Conservation (phyloP, 2,113 vertebrate genomes). For the Gnathonemus longibarbis region DNA sequence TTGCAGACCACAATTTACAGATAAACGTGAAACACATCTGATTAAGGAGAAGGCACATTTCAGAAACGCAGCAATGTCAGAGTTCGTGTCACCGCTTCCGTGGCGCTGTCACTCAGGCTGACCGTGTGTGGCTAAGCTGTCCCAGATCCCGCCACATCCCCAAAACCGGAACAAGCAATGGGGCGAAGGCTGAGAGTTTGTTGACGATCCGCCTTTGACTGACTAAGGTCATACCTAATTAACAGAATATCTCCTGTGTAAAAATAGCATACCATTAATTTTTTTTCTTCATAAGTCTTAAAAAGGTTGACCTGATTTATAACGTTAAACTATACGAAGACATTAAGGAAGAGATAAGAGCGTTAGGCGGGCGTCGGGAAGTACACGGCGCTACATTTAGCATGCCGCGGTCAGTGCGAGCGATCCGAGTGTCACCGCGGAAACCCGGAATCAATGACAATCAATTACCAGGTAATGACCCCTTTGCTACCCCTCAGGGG, state of each 20-base stretch:
- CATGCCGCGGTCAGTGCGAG: constrained; percentile 27
- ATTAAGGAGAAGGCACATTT: neutral
- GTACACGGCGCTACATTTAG: constrained; percentile 46
- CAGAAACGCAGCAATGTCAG: neutral
- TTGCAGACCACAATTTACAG: neutral
- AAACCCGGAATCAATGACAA: constrained; percentile 29
- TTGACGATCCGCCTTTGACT: constrained; percentile 71
- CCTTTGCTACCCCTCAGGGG: constrained; percentile 39
- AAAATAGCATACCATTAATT: constrained; percentile 78
- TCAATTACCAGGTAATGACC: constrained; percentile 65
- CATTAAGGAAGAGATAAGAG: constrained; percentile 47
- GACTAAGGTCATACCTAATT: constrained; percentile 77
- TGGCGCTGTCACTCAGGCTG: neutral
- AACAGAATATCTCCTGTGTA: constrained; percentile 65
- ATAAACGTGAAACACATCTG: neutral
- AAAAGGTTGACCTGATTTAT: constrained; percentile 72
- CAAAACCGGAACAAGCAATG: constrained; percentile 49
- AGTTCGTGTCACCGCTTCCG: neutral
- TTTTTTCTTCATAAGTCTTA: constrained; percentile 64
- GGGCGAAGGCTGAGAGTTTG: constrained; percentile 61
- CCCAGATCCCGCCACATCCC: constrained; percentile 35
- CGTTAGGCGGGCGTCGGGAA: constrained; percentile 38
- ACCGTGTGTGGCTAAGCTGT: neutral
- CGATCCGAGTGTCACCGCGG: constrained; percentile 22
- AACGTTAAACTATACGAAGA: constrained; percentile 65